phyloP scores from a whole-genome alignment of 2,888 invertebrate species.

The Hypolimnas misippus region DNA sequence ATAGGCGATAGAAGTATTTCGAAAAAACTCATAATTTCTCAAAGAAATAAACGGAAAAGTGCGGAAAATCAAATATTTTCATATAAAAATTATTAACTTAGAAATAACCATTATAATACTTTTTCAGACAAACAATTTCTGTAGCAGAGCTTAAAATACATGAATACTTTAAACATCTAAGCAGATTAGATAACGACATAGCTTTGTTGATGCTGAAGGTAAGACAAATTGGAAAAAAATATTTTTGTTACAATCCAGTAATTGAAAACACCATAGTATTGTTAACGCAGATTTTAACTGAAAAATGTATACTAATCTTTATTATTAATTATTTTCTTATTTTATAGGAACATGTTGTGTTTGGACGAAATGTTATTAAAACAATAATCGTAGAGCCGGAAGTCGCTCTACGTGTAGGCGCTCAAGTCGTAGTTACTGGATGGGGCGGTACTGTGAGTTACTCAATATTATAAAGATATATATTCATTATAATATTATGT shows the following conservation, averaged over 20 bases:
- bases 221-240: slow-evolving; percentile 29
- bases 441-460: slow-evolving; percentile 58
- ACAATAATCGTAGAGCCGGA: slow-evolving; percentile 55
- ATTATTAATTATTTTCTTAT: neutral
- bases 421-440: slow-evolving; percentile 55
- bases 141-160: slow-evolving; percentile 63
- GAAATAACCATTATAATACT: neutral
- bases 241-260: neutral
- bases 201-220: slow-evolving; percentile 65
- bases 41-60: too few relatives aligned
- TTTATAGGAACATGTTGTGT: slow-evolving; percentile 55
- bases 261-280: too few relatives aligned
- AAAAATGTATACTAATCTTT: too few relatives aligned
- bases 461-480: neutral
- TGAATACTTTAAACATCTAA: slow-evolving; percentile 61
- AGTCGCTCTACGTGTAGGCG: slow-evolving; percentile 47
- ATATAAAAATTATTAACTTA: neutral
- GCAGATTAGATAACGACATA: slow-evolving; percentile 66
- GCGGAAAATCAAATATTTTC: too few relatives aligned
- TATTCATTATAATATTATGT: neutral
- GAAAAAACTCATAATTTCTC: too few relatives aligned
- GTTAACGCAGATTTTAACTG: too few relatives aligned
- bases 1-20: too few relatives aligned
- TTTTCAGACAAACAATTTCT: slow-evolving; percentile 62
- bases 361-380: slow-evolving; percentile 56